Evolutionary conservation across 2,797 vertebrate species (phyloP).

Genomic region (Sebastes taczanowskii): DNA sequence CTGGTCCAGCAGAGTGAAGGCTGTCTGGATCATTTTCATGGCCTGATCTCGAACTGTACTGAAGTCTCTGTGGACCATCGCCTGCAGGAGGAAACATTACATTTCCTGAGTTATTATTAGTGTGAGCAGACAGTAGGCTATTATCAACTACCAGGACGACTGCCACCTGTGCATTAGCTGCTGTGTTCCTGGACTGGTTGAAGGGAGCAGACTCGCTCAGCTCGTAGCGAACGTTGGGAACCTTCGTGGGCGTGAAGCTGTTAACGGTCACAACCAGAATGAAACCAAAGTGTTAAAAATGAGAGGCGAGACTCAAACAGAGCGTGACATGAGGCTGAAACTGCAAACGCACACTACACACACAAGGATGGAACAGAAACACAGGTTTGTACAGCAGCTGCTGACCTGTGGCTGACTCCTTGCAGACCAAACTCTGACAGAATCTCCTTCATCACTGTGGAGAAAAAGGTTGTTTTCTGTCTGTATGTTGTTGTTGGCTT

Average conservation of each 20-base stretch:
- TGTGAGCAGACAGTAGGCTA: neutral
- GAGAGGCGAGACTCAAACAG: constrained; percentile 21
- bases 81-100: constrained; percentile 35
- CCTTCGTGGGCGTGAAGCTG: constrained; percentile 83
- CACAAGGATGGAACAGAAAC: neutral
- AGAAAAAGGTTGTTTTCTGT: neutral
- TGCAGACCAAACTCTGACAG: constrained; percentile 83
- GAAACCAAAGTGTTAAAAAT: constrained; percentile 22
- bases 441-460: constrained; percentile 83
- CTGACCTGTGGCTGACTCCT: constrained; percentile 81
- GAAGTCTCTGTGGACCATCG: constrained; percentile 72
- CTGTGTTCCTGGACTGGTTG: constrained; percentile 1
- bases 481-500: no score
- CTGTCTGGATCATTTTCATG: constrained; percentile 77
- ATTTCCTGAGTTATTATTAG: neutral
- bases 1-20: constrained; percentile 79
- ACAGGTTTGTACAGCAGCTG: constrained; percentile 5
- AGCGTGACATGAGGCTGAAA: constrained; percentile 16
- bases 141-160: neutral
- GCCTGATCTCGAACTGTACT: constrained; percentile 73
- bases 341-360: neutral
- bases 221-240: constrained; percentile 82
- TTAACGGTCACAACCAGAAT: constrained; percentile 24
- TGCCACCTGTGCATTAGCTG: constrained; percentile 21
- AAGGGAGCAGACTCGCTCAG: constrained; percentile 57